phyloP scores from a whole-genome alignment of 2,797 vertebrate genomes.

The Aselliscus stoliczkanus region DNA sequence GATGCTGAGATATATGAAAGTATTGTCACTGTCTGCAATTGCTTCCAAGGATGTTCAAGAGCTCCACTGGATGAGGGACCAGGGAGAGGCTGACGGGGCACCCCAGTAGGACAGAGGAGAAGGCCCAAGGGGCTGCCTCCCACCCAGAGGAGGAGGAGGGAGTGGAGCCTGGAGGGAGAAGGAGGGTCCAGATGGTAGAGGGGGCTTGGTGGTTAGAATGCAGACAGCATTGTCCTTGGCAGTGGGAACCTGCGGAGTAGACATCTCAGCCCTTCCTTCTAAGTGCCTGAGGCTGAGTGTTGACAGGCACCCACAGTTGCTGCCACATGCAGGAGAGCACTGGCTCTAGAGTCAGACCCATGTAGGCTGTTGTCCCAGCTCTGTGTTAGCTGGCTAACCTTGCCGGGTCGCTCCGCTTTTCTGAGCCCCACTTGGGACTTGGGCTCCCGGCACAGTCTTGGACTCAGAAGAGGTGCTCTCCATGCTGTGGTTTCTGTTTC shows the following conservation, averaged over 20 bases:
- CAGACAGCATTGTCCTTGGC: neutral
- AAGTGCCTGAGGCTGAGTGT: no score
- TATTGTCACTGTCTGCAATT: neutral
- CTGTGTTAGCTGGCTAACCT: neutral
- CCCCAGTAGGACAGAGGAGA: neutral
- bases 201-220: neutral
- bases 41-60: neutral
- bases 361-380: neutral
- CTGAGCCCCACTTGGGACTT: neutral
- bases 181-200: neutral
- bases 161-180: neutral
- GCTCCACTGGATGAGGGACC: fast-evolving
- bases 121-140: neutral
- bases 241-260: neutral
- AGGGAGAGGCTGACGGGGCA: neutral
- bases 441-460: neutral
- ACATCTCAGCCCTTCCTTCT: neutral
- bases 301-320: neutral
- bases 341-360: neutral
- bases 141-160: fast-evolving
- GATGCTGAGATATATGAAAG: neutral
- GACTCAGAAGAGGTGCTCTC: neutral
- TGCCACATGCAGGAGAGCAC: no score
- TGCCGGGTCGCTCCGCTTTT: neutral
- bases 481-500: neutral